Percentiles rank a stretch among this genome's conserved stretches.
Conservation (phyloP, 2,888 invertebrate genomes). For the Eupelmus urozonus region DNA sequence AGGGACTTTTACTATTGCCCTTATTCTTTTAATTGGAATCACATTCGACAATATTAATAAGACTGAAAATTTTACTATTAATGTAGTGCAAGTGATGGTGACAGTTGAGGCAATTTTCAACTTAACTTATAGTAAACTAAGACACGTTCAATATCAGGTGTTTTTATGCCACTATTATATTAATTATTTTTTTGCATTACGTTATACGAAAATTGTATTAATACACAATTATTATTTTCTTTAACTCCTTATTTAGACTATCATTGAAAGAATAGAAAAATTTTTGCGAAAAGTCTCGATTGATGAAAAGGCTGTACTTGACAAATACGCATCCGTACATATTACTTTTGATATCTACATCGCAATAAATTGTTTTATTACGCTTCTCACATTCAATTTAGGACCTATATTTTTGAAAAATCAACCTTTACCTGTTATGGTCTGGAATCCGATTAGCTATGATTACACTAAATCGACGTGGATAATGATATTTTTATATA, state of each 20-base stretch:
- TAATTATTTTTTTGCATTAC: neutral
- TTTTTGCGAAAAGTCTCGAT: neutral
- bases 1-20: neutral
- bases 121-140: slow-evolving; percentile 12
- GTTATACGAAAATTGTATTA: neutral
- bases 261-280: neutral
- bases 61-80: slow-evolving; percentile 2
- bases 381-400: slow-evolving; percentile 7
- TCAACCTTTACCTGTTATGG: slow-evolving; percentile 1
- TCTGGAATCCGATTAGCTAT: slow-evolving; percentile 8
- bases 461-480: neutral
- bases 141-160: neutral
- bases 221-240: neutral
- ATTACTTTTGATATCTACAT: slow-evolving; percentile 7
- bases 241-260: neutral
- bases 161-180: no score
- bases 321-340: neutral
- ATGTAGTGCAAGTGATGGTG: neutral
- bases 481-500: neutral
- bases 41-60: neutral
- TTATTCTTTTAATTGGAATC: neutral
- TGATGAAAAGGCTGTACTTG: neutral
- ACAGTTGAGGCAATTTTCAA: slow-evolving; percentile 21
- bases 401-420: slow-evolving; percentile 9
- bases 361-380: neutral